Percentiles rank a stretch among this genome's conserved stretches.
These are phyloP conservation scores for Pungitius pungitius DNA, from an alignment of 2,113 vertebrate genomes.

Conservation along the genomic window DNA sequence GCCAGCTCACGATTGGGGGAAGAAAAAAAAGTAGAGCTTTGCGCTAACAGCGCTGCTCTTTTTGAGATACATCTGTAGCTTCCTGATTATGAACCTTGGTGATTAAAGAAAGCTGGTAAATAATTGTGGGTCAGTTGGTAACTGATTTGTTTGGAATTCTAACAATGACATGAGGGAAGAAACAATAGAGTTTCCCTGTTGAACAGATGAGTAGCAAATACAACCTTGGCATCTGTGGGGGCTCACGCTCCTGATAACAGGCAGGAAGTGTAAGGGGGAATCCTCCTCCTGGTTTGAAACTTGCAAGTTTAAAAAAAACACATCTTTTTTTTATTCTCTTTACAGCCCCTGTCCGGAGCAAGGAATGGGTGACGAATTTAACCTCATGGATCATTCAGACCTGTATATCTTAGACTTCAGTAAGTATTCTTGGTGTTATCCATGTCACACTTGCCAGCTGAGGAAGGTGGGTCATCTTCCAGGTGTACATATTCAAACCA, in stretches of 20 bases:
- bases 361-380: constrained; percentile 97
- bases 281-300: constrained; percentile 17
- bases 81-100: constrained; percentile 49
- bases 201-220: background rate
- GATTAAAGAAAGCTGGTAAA: constrained; percentile 37
- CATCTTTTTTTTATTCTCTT: constrained; percentile 52
- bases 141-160: constrained; percentile 9
- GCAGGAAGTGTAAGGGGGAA: constrained; percentile 20
- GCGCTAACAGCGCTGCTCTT: constrained; percentile 25
- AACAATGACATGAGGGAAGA: background rate
- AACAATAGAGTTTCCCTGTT: background rate
- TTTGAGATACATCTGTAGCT: constrained; percentile 33
- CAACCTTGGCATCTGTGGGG: background rate
- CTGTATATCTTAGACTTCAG: constrained; percentile 98
- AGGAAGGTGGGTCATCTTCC: background rate
- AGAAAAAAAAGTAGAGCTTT: constrained; percentile 18
- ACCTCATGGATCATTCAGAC: constrained; percentile 99
- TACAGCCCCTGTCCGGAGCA: constrained; percentile 95
- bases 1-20: constrained; percentile 65
- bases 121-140: background rate
- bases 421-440: constrained; percentile 78
- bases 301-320: background rate
- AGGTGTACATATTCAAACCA: background rate
- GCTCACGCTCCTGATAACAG: constrained; percentile 19
- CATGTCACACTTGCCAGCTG: background rate